These are phyloP conservation scores for Orientallactaga sibirica DNA, from an alignment of 2,797 vertebrate species.

Conservation along the genomic window DNA sequence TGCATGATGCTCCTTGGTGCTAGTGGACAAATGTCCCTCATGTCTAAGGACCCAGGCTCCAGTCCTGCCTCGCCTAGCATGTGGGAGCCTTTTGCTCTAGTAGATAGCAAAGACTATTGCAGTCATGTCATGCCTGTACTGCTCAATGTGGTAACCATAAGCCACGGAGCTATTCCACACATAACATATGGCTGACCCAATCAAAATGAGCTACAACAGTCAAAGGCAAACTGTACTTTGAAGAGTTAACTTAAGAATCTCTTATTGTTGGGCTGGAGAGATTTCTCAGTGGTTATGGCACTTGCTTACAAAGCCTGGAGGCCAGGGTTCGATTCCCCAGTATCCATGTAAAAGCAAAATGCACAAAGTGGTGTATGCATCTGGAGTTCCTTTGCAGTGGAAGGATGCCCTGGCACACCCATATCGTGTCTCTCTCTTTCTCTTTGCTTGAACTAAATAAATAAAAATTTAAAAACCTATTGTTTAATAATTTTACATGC, in stretches of 20 bases:
- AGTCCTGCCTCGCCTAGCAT: background rate
- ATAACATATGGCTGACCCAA: background rate
- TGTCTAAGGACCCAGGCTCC: background rate
- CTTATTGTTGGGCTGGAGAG: too few relatives aligned
- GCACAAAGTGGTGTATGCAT: too few relatives aligned
- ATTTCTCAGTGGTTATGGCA: too few relatives aligned
- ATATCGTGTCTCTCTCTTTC: too few relatives aligned
- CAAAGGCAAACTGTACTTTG: background rate
- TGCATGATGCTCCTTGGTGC: background rate
- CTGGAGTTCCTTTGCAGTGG: too few relatives aligned
- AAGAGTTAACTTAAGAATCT: background rate
- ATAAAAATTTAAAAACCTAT: background rate
- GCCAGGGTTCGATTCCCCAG: too few relatives aligned
- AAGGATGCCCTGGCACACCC: too few relatives aligned
- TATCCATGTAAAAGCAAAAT: too few relatives aligned
- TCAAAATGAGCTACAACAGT: background rate
- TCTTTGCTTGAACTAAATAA: too few relatives aligned
- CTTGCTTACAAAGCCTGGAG: too few relatives aligned
- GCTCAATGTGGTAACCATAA: fast-evolving
- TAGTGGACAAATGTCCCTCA: background rate
- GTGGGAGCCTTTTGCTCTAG: background rate
- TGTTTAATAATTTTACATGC: background rate
- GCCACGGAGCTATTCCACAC: background rate
- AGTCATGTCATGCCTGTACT: fast-evolving
- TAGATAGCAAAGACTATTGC: background rate